phyloP scores from a whole-genome alignment of 2,888 invertebrate genomes.

The Taenaris catops region DNA sequence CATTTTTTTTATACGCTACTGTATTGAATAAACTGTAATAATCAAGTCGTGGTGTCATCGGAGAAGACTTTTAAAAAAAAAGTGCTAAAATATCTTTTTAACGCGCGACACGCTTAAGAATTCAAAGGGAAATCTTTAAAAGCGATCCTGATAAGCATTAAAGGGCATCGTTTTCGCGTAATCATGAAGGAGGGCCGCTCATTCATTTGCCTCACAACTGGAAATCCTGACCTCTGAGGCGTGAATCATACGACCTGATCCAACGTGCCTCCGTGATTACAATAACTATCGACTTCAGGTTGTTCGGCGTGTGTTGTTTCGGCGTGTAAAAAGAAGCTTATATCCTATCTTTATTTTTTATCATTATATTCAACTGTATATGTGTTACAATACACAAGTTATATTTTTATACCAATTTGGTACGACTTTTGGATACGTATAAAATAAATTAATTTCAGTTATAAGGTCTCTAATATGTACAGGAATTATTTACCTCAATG shows the following conservation, averaged over 20 bases:
- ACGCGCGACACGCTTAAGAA: neutral
- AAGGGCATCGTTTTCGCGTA: slow-evolving; percentile 12
- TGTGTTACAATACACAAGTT: no score
- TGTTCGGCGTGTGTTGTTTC: no score
- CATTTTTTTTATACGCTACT: no score
- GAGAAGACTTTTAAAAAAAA: no score
- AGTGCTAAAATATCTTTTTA: no score
- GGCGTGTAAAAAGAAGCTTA: neutral
- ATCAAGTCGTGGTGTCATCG: no score
- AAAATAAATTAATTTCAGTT: no score
- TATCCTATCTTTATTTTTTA: no score
- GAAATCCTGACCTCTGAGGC: slow-evolving; percentile 56
- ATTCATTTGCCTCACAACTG: slow-evolving; percentile 45
- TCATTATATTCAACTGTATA: no score
- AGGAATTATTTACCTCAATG: no score
- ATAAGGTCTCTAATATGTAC: neutral
- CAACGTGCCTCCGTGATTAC: slow-evolving; percentile 16
- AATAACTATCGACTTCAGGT: slow-evolving; percentile 3
- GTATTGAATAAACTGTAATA: no score
- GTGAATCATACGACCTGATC: slow-evolving; percentile 62
- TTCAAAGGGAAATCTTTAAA: slow-evolving; percentile 9
- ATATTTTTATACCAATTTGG: no score
- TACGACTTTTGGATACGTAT: neutral
- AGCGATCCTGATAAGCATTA: slow-evolving; percentile 7
- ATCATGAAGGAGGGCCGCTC: slow-evolving; percentile 15